Conservation (phyloP, 2,888 invertebrate species). For the Mallateleia sp. region DNA sequence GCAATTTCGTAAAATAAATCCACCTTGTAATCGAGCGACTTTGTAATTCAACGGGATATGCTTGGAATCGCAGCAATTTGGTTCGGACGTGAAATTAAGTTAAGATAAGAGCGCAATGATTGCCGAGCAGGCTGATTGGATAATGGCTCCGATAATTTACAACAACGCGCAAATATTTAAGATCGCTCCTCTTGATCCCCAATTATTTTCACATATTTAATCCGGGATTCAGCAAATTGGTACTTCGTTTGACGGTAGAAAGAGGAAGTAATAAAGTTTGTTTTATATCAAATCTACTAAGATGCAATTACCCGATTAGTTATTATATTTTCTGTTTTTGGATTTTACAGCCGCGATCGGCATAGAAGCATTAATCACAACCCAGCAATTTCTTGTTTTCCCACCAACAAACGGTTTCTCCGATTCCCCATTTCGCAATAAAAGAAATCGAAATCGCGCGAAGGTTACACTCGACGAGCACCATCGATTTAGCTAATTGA, state of each 20-base stretch:
- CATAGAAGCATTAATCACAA: too few species aligned
- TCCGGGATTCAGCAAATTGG: constrained; percentile 46
- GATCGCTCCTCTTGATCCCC: constrained; percentile 37
- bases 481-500: too few species aligned
- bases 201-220: constrained; percentile 53
- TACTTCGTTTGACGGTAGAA: constrained; percentile 31
- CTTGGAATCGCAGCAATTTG: constrained; percentile 62
- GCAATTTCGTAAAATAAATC: not conserved
- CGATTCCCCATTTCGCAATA: too few species aligned
- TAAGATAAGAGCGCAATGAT: constrained; percentile 68
- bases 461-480: too few species aligned
- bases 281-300: too few species aligned
- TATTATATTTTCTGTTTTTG: too few species aligned
- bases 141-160: constrained; percentile 56
- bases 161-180: constrained; percentile 61
- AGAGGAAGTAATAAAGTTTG: too few species aligned
- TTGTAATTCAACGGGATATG: constrained; percentile 44
- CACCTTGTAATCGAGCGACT: constrained; percentile 39
- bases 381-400: too few species aligned
- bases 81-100: constrained; percentile 60
- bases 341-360: too few species aligned
- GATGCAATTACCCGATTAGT: too few species aligned
- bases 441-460: too few species aligned
- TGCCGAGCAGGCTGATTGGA: constrained; percentile 60
- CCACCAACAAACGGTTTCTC: too few species aligned